Percentiles rank a stretch among this genome's conserved stretches.
Evolutionary conservation across 2,113 vertebrate species (phyloP).

Genomic region (Ctenomys sociabilis): DNA sequence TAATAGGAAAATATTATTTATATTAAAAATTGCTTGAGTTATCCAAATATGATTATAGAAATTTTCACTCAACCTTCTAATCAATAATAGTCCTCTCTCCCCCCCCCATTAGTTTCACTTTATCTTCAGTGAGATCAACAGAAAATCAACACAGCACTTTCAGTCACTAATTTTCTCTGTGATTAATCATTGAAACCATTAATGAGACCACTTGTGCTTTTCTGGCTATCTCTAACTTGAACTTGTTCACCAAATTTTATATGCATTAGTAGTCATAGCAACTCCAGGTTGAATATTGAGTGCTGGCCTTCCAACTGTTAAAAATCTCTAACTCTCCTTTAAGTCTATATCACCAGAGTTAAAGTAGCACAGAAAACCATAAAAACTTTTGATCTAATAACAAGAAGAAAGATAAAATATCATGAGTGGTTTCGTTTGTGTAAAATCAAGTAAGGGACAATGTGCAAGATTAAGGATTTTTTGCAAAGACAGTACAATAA

Average conservation of each 20-base stretch:
- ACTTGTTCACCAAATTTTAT: conserved; percentile 73
- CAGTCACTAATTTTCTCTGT: conserved; percentile 66
- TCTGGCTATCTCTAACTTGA: conserved; percentile 55
- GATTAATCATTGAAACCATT: conserved; percentile 65
- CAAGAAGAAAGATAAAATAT: conserved; percentile 49
- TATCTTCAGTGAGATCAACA: conserved; percentile 52
- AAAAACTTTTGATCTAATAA: conserved; percentile 37
- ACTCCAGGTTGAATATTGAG: conserved; percentile 76
- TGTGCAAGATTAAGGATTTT: conserved; percentile 49
- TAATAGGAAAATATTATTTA: background rate
- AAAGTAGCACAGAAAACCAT: background rate
- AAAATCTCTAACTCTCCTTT: conserved; percentile 56
- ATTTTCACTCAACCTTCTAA: conserved; percentile 23
- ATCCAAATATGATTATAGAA: conserved; percentile 7
- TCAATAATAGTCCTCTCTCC: background rate
- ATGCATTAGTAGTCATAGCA: conserved; percentile 80
- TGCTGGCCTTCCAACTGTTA: conserved; percentile 70
- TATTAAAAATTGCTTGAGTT: background rate
- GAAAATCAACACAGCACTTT: conserved; percentile 57
- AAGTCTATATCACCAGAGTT: conserved; percentile 45
- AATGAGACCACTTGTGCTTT: conserved; percentile 73
- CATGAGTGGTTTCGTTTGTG: background rate
- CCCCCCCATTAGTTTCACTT: conserved; percentile 16
- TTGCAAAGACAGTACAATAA: background rate
- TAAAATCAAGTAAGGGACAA: conserved; percentile 59